phyloP scores from a whole-genome alignment of 1,140 invertebrate genomes.

The Drosophila tsacasi region DNA sequence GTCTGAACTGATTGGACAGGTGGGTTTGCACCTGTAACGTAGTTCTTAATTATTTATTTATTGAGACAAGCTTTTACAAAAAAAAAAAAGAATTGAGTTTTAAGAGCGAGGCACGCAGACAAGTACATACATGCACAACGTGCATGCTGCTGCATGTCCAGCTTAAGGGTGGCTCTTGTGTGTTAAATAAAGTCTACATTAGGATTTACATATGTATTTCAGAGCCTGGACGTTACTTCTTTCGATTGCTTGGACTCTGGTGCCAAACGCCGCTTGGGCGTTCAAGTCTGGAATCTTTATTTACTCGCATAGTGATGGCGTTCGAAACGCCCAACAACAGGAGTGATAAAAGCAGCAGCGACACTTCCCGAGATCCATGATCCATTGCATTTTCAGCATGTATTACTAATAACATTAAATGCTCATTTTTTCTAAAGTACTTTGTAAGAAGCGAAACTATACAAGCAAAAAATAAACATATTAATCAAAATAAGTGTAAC shows the following conservation, averaged over 20 bases:
- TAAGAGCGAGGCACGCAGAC: too few species aligned
- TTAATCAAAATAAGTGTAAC: constrained; percentile 17
- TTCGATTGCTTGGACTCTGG: background rate
- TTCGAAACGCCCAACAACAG: constrained; percentile 69
- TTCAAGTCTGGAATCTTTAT: constrained; percentile 6
- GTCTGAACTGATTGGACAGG: constrained; percentile 1
- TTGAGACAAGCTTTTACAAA: too few species aligned
- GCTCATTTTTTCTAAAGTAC: constrained; percentile 56
- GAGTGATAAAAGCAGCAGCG: constrained; percentile 53
- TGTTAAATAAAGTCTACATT: background rate
- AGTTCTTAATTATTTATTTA: too few species aligned
- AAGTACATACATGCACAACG: too few species aligned
- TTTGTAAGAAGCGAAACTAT: constrained; percentile 50
- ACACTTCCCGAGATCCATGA: constrained; percentile 29
- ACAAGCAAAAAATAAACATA: constrained; percentile 19
- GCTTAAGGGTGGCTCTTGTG: background rate
- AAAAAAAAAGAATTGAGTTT: too few species aligned
- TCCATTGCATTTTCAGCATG: constrained; percentile 18
- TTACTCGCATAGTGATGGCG: constrained; percentile 44
- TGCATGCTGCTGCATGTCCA: background rate
- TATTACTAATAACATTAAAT: constrained; percentile 47
- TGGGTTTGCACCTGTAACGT: background rate
- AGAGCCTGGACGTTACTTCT: background rate
- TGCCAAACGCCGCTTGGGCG: background rate
- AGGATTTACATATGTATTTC: background rate